These are phyloP conservation scores for Blennius ocellaris DNA, from an alignment of 2,113 vertebrate genomes.

Conservation along the genomic window DNA sequence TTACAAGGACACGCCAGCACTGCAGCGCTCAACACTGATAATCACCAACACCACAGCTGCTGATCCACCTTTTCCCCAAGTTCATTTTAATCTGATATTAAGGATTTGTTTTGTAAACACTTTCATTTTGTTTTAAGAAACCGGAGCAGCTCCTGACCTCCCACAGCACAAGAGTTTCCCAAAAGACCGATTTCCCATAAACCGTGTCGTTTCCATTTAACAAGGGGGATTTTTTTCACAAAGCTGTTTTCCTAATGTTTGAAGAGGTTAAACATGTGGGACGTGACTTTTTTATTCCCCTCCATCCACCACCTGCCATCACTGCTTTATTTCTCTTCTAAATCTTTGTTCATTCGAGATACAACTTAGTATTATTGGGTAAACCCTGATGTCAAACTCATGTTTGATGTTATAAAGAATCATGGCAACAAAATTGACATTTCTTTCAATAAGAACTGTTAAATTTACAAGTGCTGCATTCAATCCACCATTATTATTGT, in stretches of 20 bases:
- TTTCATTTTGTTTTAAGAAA: neutral
- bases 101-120: neutral
- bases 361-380: no score
- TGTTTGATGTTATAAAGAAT: neutral
- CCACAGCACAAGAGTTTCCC: neutral
- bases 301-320: neutral
- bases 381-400: neutral
- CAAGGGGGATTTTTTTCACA: slow-evolving; percentile 24
- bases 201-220: slow-evolving; percentile 17
- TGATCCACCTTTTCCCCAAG: neutral
- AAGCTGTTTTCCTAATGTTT: slow-evolving; percentile 1
- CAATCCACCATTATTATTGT: no score
- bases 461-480: no score
- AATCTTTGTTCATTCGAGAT: neutral
- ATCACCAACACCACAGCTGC: neutral
- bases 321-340: neutral
- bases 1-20: slow-evolving; percentile 14
- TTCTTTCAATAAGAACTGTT: no score
- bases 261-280: slow-evolving; percentile 7
- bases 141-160: neutral
- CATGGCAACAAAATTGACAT: no score
- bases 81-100: neutral
- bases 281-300: neutral
- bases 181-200: slow-evolving; percentile 3
- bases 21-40: slow-evolving; percentile 3